Evolutionary conservation across 2,888 invertebrate species (phyloP), one percentile per base, ranked within the genome.

Genomic region (Leptura quadrifasciata): DNA sequence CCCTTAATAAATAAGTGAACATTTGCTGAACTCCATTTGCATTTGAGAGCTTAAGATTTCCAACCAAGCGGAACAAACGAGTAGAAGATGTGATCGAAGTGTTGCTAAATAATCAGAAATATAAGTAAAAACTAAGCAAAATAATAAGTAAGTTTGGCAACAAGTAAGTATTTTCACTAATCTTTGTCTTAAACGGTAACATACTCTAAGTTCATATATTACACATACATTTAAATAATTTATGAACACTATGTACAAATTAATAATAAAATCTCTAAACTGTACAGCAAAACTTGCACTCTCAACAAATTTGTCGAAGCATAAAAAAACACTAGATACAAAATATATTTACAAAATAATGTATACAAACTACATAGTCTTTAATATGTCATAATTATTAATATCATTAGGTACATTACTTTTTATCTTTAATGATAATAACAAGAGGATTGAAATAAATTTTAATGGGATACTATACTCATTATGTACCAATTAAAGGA

Each of bases 181-280:
- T 63, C 18, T 72, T 63, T 57, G 63, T 72, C 63, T 64, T 72
- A 72, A 67, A 24, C 18, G 65, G 64, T 73, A 73, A 65, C 58
- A 67, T 73, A 73, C n/a, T 73, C 64, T 65, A 72, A 55, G 54
- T 31, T 72, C 55, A 57, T 75, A 75, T 75, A 75, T 70, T 54
- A 70, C 57, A 75, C 75, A 75, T 64, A 70, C 21, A 75, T 75
- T 58, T 70, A 76, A 74, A 74, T 74, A 76, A 74, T 70, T 73
- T 74, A 74, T 74, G 54, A 76, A 76, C 73, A 76, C 73, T 76
- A 76, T 76, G 55, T 76, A 76, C 76, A 76, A 57, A 67, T 70
- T 39, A 60, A 70, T 70, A 70, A 76, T 72, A 60, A 76, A 63
- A 52, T 67, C 60, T 74, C 69, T 71, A 75, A 74, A 71, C 69